Percentiles rank a stretch among this genome's conserved stretches.
Conservation (phyloP, 2,888 invertebrate genomes). For the Melanotus villosus region DNA sequence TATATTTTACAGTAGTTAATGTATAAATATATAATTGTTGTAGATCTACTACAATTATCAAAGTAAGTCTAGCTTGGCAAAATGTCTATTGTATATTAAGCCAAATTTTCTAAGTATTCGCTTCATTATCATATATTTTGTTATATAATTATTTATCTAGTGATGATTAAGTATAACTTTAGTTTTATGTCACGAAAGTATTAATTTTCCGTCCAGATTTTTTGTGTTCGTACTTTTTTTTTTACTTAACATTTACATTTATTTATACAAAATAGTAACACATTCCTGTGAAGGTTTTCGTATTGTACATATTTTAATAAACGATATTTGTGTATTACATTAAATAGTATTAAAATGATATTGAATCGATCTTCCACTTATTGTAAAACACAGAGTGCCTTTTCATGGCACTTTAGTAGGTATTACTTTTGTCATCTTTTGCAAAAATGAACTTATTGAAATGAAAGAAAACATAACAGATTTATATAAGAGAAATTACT, state of each 20-base stretch:
- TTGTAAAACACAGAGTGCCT: constrained; percentile 42
- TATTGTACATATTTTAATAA: constrained; percentile 33
- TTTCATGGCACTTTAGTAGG: constrained; percentile 43
- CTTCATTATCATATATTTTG: neutral
- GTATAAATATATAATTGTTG: constrained; percentile 8
- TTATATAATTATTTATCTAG: constrained; percentile 6
- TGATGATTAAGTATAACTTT: constrained; percentile 19
- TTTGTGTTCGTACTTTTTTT: constrained; percentile 25
- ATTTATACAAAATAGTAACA: constrained; percentile 2
- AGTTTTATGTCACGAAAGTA: constrained; percentile 17
- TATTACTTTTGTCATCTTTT: constrained; percentile 8
- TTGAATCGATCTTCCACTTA: constrained; percentile 36
- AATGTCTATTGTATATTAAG: neutral
- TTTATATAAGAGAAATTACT: constrained; percentile 12
- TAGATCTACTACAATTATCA: neutral
- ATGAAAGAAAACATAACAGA: neutral
- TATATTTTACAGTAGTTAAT: neutral
- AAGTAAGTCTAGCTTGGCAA: neutral
- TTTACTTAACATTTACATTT: constrained; percentile 12
- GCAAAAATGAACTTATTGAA: constrained; percentile 9
- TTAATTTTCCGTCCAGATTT: constrained; percentile 39
- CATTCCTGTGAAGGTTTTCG: constrained; percentile 28
- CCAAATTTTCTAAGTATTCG: neutral
- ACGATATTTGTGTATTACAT: constrained; percentile 16
- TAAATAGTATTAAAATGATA: constrained; percentile 24